A percentile compares a stretch with the other conserved stretches of the same genome.
These are phyloP conservation scores for Circaetus gallicus DNA, from an alignment of 2,113 vertebrate genomes.

Conservation along the genomic window DNA sequence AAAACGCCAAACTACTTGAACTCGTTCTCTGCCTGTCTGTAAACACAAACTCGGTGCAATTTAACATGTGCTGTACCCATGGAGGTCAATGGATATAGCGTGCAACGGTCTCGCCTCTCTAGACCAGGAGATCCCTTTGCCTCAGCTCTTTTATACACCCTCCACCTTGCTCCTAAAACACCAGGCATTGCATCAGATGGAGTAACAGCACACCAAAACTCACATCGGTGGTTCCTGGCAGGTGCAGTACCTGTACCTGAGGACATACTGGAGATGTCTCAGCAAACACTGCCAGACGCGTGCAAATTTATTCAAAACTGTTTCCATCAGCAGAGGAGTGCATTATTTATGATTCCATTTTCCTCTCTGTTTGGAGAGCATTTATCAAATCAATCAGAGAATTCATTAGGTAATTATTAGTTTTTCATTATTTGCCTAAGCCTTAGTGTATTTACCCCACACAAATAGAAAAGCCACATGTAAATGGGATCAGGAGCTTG, in stretches of 20 bases:
- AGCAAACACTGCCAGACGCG: background rate
- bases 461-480: background rate
- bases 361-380: conserved; percentile 27
- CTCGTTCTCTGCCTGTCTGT: background rate
- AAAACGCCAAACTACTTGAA: background rate
- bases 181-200: background rate
- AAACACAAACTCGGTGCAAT: background rate
- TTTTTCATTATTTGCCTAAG: conserved; percentile 41
- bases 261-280: background rate
- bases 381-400: conserved; percentile 49
- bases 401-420: conserved; percentile 28
- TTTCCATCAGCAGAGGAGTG: background rate
- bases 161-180: background rate
- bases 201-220: background rate
- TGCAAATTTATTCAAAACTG: background rate
- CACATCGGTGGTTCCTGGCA: background rate
- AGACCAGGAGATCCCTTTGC: background rate
- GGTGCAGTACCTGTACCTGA: rapidly evolving
- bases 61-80: rapidly evolving
- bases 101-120: background rate
- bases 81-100: background rate
- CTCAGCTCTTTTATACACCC: background rate
- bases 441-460: background rate
- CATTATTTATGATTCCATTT: conserved; percentile 50
- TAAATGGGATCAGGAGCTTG: background rate